Evolutionary conservation across 2,797 vertebrate genomes (phyloP), one percentile per base, ranked within the genome.

Genomic region (Platyrinchus mystaceus): DNA sequence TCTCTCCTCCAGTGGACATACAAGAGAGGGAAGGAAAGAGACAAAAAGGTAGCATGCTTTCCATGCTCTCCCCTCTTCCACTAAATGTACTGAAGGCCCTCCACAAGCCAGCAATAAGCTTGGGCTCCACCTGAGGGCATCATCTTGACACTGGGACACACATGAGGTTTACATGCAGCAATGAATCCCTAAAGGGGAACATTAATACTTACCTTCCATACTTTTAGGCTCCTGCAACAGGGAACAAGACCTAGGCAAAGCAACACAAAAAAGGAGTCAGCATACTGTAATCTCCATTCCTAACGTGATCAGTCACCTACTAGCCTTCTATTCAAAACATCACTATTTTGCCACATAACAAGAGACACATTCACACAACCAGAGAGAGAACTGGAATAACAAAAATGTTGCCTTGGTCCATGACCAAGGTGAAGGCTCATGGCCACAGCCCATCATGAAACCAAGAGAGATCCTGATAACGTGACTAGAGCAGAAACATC

Each of bases 111-210:
- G 74, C 80, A 90, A 44, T 69, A 84, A 96, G 44, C 67, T 32
- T 59, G 26, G 62, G 69, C 69, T 88, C 79, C 77, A 90, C 36
- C 84, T 84, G 59, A 92, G 67, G 77, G 67, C 92, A 94, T 90
- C 77, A 67, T 89, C 89, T 87, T 80, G 87, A 78, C 67, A 73
- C 37, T 56, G 37, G 63, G 80, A 76, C 47, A 37, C 23, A 56
- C 21, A 63, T 14, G 30, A 79, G 12, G 28, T 75, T 62, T 71
- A 47, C 14, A 32, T 9, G n/a, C 32, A 78, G 26, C 26, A 88
- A 0, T 67, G 19, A 92, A 49, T 55, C 18, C 47, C 37, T 43
- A 49, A 55, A 46, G 26, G 22, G 18, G 41, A 80, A 49, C 39
- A 70, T 70, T 77, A 74, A 60, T 76, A 44, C 14, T 52, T 30